Base-by-base conservation (phyloP, 1,140 invertebrate species). In the Mamestra configurata region DNA sequence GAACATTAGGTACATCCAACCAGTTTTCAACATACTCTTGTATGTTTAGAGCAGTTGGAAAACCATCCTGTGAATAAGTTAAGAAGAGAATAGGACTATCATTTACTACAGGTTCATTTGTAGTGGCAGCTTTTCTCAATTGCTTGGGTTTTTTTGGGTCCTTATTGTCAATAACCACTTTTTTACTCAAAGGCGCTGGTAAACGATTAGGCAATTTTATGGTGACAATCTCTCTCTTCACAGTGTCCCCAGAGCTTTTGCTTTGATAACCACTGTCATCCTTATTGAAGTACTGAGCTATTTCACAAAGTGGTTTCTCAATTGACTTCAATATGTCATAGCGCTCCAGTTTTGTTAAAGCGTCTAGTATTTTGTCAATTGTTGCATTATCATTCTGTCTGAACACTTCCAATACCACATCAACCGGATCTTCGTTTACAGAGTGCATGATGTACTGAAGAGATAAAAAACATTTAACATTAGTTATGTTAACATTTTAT, bases 261-360 rank as follows among this genome's bases (percentile, higher is more conserved):
- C 94, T 95, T 70, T 93, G 89, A 83, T 95, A 95, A 27, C 94
- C 95, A 84, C 92, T 94, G 49, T 95, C 95, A 79, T 93, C 89
- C 78, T 92, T 94, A 59, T 86, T 86, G 31, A 94, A 94, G 81
- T 85, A 90, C 49, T 91, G 90, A 35, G 87, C 84, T 77, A 91
- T 81, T 68, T 90, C 87, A 70, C 82, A 83, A 61, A 95, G 84
- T 31, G 92, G 92, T 37, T 90, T 85, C 81, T 93, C 92, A 64
- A 95, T 84, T 46, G 90, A 88, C 85, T 94, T 95, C 3, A 95
- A 82, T 43, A 95, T 94, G 79, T 95, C 95, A 84, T 92, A 94
- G 51, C 95, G 89, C 77, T 95, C 86, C 84, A 95, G 84, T 82
- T 90, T 90, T 6, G 92, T 73, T 43, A 95, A 90, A 59, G 91